Conservation (phyloP, 2,797 vertebrate species). For the Sandelia bainsii region DNA sequence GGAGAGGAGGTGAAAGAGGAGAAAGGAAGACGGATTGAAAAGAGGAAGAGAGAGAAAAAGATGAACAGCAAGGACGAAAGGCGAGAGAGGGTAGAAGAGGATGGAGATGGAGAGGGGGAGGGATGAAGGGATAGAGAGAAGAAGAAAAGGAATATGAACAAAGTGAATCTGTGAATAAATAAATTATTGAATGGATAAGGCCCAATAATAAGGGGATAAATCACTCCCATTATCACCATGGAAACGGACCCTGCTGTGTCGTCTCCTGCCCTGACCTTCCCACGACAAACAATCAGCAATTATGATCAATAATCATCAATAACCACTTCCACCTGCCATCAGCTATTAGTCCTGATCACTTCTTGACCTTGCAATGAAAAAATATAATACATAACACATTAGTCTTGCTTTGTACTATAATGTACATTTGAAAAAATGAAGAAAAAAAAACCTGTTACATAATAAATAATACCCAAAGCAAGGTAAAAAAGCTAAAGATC, state of each 20-base stretch:
- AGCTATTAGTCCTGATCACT: slow-evolving; percentile 27
- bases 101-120: background rate
- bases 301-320: slow-evolving; percentile 66
- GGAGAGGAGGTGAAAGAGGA: slow-evolving; percentile 11
- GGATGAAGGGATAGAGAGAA: background rate
- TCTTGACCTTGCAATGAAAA: background rate
- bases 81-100: slow-evolving; percentile 10
- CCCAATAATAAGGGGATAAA: slow-evolving; percentile 66
- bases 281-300: slow-evolving; percentile 47
- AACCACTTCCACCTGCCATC: slow-evolving; percentile 31
- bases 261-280: slow-evolving; percentile 70
- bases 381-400: background rate
- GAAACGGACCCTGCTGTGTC: slow-evolving; percentile 60
- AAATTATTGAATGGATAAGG: slow-evolving; percentile 64
- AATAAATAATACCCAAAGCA: background rate
- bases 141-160: slow-evolving; percentile 49
- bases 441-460: no score
- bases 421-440: background rate
- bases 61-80: slow-evolving; percentile 27
- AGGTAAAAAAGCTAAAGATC: background rate
- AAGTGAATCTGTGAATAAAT: slow-evolving; percentile 71
- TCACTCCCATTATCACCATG: slow-evolving; percentile 63
- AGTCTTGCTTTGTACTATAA: background rate
- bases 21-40: slow-evolving; percentile 25
- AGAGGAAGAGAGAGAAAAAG: slow-evolving; percentile 9